Evolutionary conservation across 2,888 invertebrate genomes (phyloP), one percentile per base, ranked within the genome.

Genomic region (Mylabris sibirica): DNA sequence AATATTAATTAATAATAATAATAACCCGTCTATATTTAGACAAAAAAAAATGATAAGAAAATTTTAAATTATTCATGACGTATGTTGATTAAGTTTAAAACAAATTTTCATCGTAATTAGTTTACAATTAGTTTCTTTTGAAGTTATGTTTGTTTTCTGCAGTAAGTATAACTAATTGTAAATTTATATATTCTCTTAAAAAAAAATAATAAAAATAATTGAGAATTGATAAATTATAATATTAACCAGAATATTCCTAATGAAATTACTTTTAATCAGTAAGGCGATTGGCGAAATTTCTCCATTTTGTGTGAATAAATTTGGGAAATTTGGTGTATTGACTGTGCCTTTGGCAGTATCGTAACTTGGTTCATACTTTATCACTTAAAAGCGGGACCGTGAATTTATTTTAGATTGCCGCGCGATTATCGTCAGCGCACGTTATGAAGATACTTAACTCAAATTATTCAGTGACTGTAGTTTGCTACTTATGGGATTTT

Each of bases 161-260:
- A 74, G 74, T 76, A 76, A 74, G 73, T 68, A 60, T 41, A 62
- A 62, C 26, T 41, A 44, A 62, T 62, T 62, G 62, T 62, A 38
- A 38, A 62, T 38, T 41, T 38, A 41, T 62, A 26, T 62, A 20
- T 35, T 62, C 41, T 62, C 57, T 24, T 57, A 57, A 57, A 44
- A 12, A 44, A 17, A 57, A 49, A 30, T 30, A 49, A 22, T 49
- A 24, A 57, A 57, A 57, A 53, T 22, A 2, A 53, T 22, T 11
- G 17, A 17, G 2, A 20, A 49, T 57, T 24, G 20, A 49, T 20
- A 57, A 57, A 22, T 24, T 6, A 17, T 44, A 44, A 17, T 17
- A 17, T n/a, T 6, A 1, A n/a, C 41, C 8, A 35, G 2, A 12
- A 38, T n/a, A n/a, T n/a, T n/a, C n/a, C n/a, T n/a, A 30, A 30